These are phyloP conservation scores for Antedon mediterranea DNA, from an alignment of 53 echinoderm and acorn worm species.

Conservation along the genomic window DNA sequence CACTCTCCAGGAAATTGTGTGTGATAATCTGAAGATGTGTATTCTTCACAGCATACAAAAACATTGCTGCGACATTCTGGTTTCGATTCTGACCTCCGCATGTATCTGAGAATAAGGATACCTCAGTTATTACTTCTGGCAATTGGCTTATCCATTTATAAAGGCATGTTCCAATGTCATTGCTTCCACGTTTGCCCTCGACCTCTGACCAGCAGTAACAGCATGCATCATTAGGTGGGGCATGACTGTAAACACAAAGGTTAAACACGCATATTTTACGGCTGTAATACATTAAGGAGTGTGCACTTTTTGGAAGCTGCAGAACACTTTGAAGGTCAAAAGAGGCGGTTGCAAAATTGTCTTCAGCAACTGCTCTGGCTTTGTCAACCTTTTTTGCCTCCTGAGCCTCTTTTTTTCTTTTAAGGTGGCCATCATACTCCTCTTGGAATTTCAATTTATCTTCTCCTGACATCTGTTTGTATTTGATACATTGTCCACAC, in stretches of 20 bases:
- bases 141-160: conserved; percentile 3
- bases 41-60: conserved; percentile 10
- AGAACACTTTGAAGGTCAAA: conserved; percentile 17
- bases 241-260: background rate
- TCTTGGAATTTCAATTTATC: conserved; percentile 13
- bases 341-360: conserved; percentile 17
- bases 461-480: conserved; percentile 21
- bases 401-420: conserved; percentile 15
- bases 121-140: too few relatives aligned
- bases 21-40: background rate
- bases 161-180: conserved; percentile 12
- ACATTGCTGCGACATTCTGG: conserved; percentile 17
- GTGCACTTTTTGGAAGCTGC: conserved; percentile 1
- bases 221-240: conserved; percentile 4
- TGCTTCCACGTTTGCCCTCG: conserved; percentile 10
- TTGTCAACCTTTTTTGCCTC: conserved; percentile 13
- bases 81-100: conserved; percentile 6
- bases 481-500: conserved; percentile 9
- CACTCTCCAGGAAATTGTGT: conserved; percentile 7
- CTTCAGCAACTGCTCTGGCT: background rate
- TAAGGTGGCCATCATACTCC: conserved; percentile 27
- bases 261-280: background rate
- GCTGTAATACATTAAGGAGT: background rate
- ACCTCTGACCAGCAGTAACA: conserved; percentile 11
- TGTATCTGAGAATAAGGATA: background rate